A percentile compares a stretch with the other conserved stretches of the same genome.
phyloP scores from a whole-genome alignment of 2,888 invertebrate species.

The Neoaliturus tenellus region DNA sequence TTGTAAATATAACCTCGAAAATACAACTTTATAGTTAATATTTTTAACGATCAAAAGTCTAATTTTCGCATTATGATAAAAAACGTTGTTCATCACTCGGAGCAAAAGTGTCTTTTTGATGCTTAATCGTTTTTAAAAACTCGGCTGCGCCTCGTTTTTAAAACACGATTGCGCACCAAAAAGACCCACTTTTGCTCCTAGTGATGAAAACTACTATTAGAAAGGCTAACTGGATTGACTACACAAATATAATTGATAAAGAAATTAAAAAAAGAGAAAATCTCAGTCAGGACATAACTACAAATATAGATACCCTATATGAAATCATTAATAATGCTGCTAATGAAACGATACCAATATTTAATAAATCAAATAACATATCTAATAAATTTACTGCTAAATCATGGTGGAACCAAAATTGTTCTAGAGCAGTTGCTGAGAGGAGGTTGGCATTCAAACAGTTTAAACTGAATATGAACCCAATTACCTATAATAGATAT shows the following conservation, averaged over 20 bases:
- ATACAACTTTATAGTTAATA: too few species aligned
- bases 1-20: too few species aligned
- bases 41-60: too few species aligned
- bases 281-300: not conserved
- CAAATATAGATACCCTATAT: not conserved
- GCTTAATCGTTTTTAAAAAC: too few species aligned
- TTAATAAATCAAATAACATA: not conserved
- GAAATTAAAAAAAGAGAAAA: not conserved
- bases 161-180: too few species aligned
- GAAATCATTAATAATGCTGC: not conserved
- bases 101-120: too few species aligned
- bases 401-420: conserved; percentile 1
- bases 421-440: not conserved
- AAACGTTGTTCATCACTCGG: too few species aligned
- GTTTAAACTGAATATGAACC: not conserved
- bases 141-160: too few species aligned
- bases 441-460: not conserved
- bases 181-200: not conserved
- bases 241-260: not conserved
- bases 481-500: not conserved
- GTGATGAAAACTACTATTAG: not conserved
- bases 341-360: not conserved
- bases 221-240: not conserved
- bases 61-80: too few species aligned
- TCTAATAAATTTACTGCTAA: not conserved